Percentiles rank a stretch among this genome's conserved stretches.
Evolutionary conservation across 2,113 vertebrate genomes (phyloP).

Genomic region (Muntiacus reevesi): DNA sequence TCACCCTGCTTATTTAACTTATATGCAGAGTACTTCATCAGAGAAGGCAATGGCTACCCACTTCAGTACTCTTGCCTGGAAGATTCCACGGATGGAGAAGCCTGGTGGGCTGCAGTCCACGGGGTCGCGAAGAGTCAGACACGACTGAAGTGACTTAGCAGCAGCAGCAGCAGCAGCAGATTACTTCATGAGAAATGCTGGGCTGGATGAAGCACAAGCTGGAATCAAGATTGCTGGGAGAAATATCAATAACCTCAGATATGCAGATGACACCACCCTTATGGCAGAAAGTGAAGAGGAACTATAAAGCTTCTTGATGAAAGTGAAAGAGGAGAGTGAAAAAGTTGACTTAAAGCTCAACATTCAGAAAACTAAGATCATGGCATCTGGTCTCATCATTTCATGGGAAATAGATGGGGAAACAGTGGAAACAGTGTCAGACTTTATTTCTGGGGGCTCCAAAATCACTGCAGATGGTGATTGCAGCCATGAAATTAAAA

Average conservation of each 20-base stretch:
- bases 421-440: neutral
- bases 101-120: too few species aligned
- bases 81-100: too few species aligned
- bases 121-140: too few species aligned
- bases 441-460: fast-evolving
- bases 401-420: neutral
- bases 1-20: neutral
- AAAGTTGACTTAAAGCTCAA: neutral
- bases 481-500: neutral
- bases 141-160: too few species aligned
- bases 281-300: neutral
- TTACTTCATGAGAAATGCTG: neutral
- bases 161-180: too few species aligned
- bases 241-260: neutral
- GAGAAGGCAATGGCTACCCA: too few species aligned
- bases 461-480: neutral
- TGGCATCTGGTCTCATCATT: neutral
- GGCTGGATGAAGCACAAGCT: neutral
- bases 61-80: too few species aligned
- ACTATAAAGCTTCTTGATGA: neutral
- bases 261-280: neutral
- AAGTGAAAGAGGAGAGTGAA: neutral
- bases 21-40: neutral
- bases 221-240: neutral
- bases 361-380: neutral